Conservation (phyloP, 2,888 invertebrate species). For the Limnephilus auricula region DNA sequence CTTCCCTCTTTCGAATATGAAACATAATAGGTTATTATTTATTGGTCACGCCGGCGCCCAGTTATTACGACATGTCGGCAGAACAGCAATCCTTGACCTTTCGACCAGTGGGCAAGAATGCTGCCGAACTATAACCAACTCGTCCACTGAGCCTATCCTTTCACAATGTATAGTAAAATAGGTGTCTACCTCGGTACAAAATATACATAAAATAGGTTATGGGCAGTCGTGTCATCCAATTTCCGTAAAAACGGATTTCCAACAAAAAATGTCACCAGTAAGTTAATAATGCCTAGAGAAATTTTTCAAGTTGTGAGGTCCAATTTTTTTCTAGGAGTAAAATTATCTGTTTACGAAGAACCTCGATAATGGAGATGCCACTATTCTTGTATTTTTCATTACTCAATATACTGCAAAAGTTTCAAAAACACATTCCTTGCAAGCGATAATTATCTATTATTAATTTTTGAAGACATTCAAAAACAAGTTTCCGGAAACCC, state of each 20-base stretch:
- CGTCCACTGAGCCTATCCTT: neutral
- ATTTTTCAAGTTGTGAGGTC: too few relatives aligned
- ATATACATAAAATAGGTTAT: neutral
- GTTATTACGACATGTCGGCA: neutral
- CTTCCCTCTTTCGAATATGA: neutral
- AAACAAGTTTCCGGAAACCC: neutral
- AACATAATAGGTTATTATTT: neutral
- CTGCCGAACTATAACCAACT: neutral
- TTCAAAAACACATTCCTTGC: too few relatives aligned
- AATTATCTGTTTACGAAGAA: too few relatives aligned
- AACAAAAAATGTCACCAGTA: neutral
- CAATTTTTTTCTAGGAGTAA: too few relatives aligned
- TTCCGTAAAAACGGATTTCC: neutral
- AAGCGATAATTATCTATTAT: too few relatives aligned
- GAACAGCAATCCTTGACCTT: slow-evolving; percentile 2
- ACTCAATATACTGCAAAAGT: too few relatives aligned
- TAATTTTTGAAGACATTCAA: too few relatives aligned
- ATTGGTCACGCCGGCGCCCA: neutral
- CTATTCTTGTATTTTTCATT: too few relatives aligned
- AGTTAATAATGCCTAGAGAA: too few relatives aligned
- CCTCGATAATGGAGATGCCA: too few relatives aligned
- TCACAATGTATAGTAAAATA: neutral
- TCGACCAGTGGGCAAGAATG: neutral
- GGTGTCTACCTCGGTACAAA: neutral
- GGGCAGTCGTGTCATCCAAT: neutral